Percentiles rank a stretch among this genome's conserved stretches.
Conservation (phyloP, 2,113 vertebrate genomes). For the Prolemur simus region DNA sequence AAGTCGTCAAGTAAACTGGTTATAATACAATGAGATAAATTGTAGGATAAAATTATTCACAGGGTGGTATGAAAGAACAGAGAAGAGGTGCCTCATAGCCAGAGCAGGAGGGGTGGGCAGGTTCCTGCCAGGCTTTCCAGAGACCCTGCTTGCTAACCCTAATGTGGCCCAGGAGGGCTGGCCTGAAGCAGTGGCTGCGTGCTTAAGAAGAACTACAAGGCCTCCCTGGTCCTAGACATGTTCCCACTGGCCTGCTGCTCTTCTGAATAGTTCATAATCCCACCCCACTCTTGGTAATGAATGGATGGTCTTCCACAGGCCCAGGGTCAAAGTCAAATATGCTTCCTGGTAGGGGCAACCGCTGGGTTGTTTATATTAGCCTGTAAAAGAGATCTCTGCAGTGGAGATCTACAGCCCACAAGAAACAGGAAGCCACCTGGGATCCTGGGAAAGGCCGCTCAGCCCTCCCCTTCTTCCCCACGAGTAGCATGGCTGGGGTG, state of each 20-base stretch:
- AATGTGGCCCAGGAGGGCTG: rapidly evolving
- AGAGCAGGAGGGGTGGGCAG: rapidly evolving
- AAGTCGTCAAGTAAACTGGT: not conserved
- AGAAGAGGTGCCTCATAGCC: not conserved
- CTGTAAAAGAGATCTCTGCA: not conserved
- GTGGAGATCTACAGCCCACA: not conserved
- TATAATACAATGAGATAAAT: not conserved
- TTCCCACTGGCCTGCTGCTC: not conserved
- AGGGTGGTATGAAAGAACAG: not conserved
- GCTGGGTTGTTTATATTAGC: not conserved
- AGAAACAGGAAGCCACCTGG: not conserved
- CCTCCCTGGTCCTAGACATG: not conserved
- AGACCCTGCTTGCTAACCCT: not conserved
- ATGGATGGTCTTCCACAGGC: not conserved
- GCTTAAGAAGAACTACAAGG: not conserved
- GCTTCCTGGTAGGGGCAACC: not conserved
- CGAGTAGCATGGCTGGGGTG: no score
- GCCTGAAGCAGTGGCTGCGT: not conserved
- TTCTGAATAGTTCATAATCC: not conserved
- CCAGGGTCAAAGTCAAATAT: not conserved
- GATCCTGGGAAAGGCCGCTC: not conserved
- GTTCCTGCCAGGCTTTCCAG: not conserved
- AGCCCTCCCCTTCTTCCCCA: rapidly evolving
- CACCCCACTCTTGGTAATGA: no score
- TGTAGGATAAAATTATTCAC: not conserved